A percentile compares a stretch with the other conserved stretches of the same genome.
phyloP scores from a whole-genome alignment of 2,113 vertebrate genomes.

The Halcyon senegalensis region DNA sequence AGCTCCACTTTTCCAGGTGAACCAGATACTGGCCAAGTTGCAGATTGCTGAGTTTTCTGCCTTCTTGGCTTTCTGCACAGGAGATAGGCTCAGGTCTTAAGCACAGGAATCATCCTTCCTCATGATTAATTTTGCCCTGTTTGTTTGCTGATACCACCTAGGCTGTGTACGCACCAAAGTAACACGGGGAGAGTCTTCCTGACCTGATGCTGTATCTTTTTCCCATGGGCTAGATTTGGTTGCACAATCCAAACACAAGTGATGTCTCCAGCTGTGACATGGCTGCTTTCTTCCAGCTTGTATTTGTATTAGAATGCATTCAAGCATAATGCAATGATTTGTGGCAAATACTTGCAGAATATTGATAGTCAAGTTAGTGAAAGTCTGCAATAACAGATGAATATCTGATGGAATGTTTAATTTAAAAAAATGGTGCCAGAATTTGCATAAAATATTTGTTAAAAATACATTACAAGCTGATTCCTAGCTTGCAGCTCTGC shows the following conservation, averaged over 20 bases:
- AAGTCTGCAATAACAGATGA: not conserved
- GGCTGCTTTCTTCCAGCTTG: not conserved
- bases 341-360: not conserved
- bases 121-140: not conserved
- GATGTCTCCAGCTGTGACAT: not conserved
- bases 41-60: not conserved
- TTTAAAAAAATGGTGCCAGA: not conserved
- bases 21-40: not conserved
- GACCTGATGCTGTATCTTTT: not conserved
- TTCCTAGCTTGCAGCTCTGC: not conserved
- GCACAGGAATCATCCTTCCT: not conserved
- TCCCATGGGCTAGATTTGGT: not conserved
- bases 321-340: not conserved
- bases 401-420: not conserved
- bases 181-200: not conserved
- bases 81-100: not conserved
- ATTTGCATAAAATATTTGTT: slow-evolving; percentile 16
- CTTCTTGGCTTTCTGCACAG: not conserved
- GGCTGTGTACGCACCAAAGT: not conserved
- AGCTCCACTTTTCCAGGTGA: not conserved
- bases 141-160: not conserved
- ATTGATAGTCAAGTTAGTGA: not conserved
- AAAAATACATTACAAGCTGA: not conserved
- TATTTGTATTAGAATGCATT: not conserved
- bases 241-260: not conserved